phyloP scores from a whole-genome alignment of 2,888 invertebrate genomes.

The Spodoptera littoralis region DNA sequence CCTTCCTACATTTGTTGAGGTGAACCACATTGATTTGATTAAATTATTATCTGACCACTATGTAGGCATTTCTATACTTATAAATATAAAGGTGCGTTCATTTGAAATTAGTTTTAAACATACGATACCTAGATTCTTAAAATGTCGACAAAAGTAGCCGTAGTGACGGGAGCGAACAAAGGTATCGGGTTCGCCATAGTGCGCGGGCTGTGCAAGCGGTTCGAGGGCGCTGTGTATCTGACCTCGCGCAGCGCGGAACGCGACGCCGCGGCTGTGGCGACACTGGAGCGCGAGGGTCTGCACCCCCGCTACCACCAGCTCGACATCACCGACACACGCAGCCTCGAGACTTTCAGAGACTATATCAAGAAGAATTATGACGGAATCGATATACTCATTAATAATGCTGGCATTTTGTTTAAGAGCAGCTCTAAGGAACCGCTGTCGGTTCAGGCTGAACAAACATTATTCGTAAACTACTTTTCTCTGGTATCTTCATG shows the following conservation, averaged over 20 bases:
- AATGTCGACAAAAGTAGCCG: slow-evolving; percentile 77
- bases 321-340: slow-evolving; percentile 90
- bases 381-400: slow-evolving; percentile 92
- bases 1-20: no score
- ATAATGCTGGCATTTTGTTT: slow-evolving; percentile 93
- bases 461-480: slow-evolving; percentile 92
- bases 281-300: slow-evolving; percentile 88
- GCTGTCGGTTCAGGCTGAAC: slow-evolving; percentile 91
- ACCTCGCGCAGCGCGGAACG: slow-evolving; percentile 90
- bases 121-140: slow-evolving; percentile 19
- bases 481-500: slow-evolving; percentile 90
- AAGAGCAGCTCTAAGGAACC: slow-evolving; percentile 90
- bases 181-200: slow-evolving; percentile 92
- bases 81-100: no score
- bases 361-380: slow-evolving; percentile 90
- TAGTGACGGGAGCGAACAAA: slow-evolving; percentile 92
- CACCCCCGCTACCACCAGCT: slow-evolving; percentile 91
- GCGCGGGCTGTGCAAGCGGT: slow-evolving; percentile 91
- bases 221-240: slow-evolving; percentile 91
- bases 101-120: no score
- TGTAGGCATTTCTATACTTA: no score
- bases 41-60: no score
- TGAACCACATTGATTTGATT: no score
- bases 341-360: slow-evolving; percentile 89
- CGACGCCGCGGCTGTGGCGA: slow-evolving; percentile 89